Base-by-base conservation (phyloP, 1,140 invertebrate species). In the Eciton burchellii region DNA sequence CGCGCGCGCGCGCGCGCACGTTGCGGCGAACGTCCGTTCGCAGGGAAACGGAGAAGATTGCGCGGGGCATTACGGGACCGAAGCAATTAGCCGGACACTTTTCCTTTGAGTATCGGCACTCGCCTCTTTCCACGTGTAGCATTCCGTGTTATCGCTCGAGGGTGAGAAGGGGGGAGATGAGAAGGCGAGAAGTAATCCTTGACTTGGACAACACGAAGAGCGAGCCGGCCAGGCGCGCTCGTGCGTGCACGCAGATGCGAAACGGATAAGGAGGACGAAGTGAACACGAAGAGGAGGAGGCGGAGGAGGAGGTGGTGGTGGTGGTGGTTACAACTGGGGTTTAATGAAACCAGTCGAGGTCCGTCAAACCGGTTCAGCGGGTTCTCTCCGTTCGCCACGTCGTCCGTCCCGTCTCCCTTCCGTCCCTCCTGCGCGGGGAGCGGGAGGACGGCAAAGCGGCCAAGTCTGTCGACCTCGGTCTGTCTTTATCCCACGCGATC, bases 271-370 rank as follows among this genome's bases (percentile, higher is more conserved):
- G 86, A 74, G 83, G n/a, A 70, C 47, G 83, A 21, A 52, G 79
- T 56, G 59, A 59, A 57, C 41, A 49, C 65, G 52, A 57, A 47
- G 26, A 52, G 41, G 19, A 60, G 59, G 57, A 60, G 54, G 56
- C 81, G 70, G 5, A 74, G 84, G 63, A 73, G 83, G 76, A 54
- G 49, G 62, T 68, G 85, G 71, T 71, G 85, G 89, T 90, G 91
- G n/a, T n/a, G n/a, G n/a, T n/a, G n/a, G 89, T 88, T 89, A 89
- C 88, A 90, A 91, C 86, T 87, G 91, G 89, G 87, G 91, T 93
- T 93, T 92, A 93, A 93, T 92, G 92, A 93, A 92, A 92, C 90
- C 90, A 88, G 87, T 91, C 87, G 89, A 89, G 87, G 81, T 87
- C 88, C 85, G 89, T 86, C 82, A 87, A 93, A 93, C 93, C 92